Conservation (phyloP, 2,113 vertebrate genomes). For the Hypocryptadius cinnamomeus region DNA sequence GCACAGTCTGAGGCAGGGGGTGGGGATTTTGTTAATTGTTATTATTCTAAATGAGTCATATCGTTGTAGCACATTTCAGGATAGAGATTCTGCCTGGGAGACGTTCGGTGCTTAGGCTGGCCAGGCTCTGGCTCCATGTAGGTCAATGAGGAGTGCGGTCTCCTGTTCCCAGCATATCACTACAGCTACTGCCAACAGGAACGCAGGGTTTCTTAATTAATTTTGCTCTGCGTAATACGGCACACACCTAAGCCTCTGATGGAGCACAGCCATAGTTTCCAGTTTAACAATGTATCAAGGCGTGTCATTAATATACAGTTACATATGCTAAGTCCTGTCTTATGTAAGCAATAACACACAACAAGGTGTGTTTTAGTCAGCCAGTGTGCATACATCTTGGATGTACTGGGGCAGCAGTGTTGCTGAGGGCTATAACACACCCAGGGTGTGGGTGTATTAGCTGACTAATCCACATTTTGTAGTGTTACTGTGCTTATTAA, state of each 20-base stretch:
- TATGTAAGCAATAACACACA: constrained; percentile 18
- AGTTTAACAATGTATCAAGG: constrained; percentile 12
- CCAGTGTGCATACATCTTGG: background rate
- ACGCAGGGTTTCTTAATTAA: background rate
- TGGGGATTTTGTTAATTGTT: background rate
- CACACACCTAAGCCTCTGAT: constrained; percentile 10
- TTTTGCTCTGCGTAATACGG: background rate
- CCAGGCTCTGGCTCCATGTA: background rate
- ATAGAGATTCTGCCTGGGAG: background rate
- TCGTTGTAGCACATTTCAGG: background rate
- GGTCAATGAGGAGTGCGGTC: background rate
- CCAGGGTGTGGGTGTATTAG: constrained; percentile 19
- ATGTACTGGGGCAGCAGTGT: background rate
- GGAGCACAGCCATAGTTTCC: constrained; percentile 13
- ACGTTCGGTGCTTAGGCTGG: background rate
- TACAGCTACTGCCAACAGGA: background rate
- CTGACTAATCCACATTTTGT: constrained; percentile 5
- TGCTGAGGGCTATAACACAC: constrained; percentile 33
- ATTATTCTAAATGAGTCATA: background rate
- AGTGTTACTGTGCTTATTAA: background rate
- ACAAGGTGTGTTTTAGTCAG: background rate
- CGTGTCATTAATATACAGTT: constrained; percentile 26
- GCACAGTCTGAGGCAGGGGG: rapidly evolving
- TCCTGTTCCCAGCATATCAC: background rate
- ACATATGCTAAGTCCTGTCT: background rate